These are phyloP conservation scores for Seriola rivoliana DNA, from an alignment of 2,113 vertebrate species.

Conservation along the genomic window DNA sequence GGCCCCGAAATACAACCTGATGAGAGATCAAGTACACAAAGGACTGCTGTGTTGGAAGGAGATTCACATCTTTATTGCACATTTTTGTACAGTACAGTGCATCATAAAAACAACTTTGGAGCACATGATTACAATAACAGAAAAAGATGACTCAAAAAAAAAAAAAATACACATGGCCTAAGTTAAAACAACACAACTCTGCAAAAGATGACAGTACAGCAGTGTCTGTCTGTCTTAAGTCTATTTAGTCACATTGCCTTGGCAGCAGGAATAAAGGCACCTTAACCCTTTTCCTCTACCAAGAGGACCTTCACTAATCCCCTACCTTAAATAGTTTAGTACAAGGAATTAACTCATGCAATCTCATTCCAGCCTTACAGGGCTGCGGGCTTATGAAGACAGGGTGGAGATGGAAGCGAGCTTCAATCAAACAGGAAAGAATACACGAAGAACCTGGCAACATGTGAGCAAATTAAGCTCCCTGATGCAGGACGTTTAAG, in stretches of 20 bases:
- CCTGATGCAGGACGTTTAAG: not conserved
- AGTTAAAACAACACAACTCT: not conserved
- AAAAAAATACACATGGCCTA: not conserved
- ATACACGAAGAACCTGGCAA: conserved; percentile 15
- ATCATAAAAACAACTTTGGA: conserved; percentile 51
- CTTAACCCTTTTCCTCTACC: conserved; percentile 58
- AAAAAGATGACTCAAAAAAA: not conserved
- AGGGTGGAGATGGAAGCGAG: conserved; percentile 51
- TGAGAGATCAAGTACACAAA: not conserved
- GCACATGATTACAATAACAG: conserved; percentile 41
- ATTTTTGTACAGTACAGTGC: conserved; percentile 67
- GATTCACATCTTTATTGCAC: conserved; percentile 71
- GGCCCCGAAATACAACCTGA: not conserved
- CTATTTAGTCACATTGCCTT: conserved; percentile 54
- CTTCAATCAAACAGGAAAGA: not conserved
- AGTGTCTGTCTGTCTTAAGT: conserved; percentile 38
- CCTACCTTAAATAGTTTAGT: conserved; percentile 81
- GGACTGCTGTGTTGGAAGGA: not conserved
- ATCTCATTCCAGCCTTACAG: conserved; percentile 78
- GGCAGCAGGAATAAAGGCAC: conserved; percentile 61
- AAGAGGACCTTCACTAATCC: conserved; percentile 75
- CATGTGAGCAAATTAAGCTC: conserved; percentile 16
- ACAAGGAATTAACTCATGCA: conserved; percentile 81
- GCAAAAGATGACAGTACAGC: conserved; percentile 10
- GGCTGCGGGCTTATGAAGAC: conserved; percentile 60